Base-by-base conservation (phyloP, 2,113 vertebrate genomes). In the Phocoena phocoena region DNA sequence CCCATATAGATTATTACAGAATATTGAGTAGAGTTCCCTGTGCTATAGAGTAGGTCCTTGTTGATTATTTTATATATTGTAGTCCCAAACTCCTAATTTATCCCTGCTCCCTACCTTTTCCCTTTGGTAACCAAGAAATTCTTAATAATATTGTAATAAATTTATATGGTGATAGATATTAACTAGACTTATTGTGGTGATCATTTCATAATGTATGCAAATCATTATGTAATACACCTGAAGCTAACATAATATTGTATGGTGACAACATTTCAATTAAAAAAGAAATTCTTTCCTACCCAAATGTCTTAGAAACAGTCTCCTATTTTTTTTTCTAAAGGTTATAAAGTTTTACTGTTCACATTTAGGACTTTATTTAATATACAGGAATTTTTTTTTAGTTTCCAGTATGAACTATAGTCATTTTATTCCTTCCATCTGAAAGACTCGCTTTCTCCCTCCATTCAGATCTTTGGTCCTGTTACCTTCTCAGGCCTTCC, bases 351-450 rank as follows among this genome's bases (percentile, higher is more conserved):
- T 93, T 80, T 86, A 47, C 26, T 80, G 10, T 73, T 85, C n/a
- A 55, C 55, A 31, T 26, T 85, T 81, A 90, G 47, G 38, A 53
- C 62, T 94, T 85, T 73, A 87, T 94, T 85, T 67, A 87, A n/a
- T 55, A 38, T 44, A 36, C n/a, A 62, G 36, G 47, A 50, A 63
- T 53, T 70, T 70, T 70, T 62, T 62, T 25, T 77, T 68, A 77
- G 5, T 77, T 92, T 77, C 53, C n/a, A 77, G 5, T 88, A 25
- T 77, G 41, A 63, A 36, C 67, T 53, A 1, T 55, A 77, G 33
- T 96, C 28, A 58, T 67, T 94, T 83, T 68, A 60, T 91, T 96
- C 55, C 50, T 88, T 84, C 68, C 23, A 18, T 62, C 21, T 77
- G 41, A 82, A 88, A 88, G 38, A 70, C 41, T 47, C 73, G 36